phyloP scores from a whole-genome alignment of 1,140 invertebrate species.

The Calliopsis andreniformis region DNA sequence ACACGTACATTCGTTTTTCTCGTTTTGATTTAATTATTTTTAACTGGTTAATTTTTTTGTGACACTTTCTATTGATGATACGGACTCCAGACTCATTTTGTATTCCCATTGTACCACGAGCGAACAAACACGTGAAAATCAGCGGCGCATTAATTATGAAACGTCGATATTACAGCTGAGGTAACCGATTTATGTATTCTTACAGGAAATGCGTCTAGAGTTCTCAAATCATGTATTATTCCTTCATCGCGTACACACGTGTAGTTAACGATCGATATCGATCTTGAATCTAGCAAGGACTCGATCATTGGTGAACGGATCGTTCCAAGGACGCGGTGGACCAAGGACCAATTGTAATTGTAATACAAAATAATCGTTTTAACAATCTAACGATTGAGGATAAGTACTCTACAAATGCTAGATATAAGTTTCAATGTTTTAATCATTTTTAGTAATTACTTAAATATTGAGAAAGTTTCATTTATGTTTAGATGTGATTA shows the following conservation, averaged over 20 bases:
- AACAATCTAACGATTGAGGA: background rate
- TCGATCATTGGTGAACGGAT: constrained; percentile 13
- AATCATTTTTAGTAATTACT: too few relatives aligned
- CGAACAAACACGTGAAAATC: background rate
- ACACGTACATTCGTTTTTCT: background rate
- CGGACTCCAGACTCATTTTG: too few relatives aligned
- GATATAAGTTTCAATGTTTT: too few relatives aligned
- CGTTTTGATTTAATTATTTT: background rate
- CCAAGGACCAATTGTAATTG: constrained; percentile 8
- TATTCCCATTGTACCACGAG: background rate
- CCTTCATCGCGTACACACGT: background rate
- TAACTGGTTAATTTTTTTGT: background rate
- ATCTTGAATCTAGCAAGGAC: constrained; percentile 20
- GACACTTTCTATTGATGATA: background rate
- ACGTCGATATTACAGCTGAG: background rate
- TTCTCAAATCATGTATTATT: background rate
- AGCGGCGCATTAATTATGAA: background rate
- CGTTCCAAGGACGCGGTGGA: background rate
- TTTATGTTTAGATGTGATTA: too few relatives aligned
- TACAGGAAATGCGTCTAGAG: background rate
- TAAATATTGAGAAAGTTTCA: too few relatives aligned
- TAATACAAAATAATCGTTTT: background rate
- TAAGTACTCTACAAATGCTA: background rate
- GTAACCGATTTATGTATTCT: background rate
- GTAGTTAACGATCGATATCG: background rate